Percentiles rank a stretch among this genome's conserved stretches.
Evolutionary conservation across 2,113 vertebrate species (phyloP).

Genomic region (Sterrhoptilus dennistouni): DNA sequence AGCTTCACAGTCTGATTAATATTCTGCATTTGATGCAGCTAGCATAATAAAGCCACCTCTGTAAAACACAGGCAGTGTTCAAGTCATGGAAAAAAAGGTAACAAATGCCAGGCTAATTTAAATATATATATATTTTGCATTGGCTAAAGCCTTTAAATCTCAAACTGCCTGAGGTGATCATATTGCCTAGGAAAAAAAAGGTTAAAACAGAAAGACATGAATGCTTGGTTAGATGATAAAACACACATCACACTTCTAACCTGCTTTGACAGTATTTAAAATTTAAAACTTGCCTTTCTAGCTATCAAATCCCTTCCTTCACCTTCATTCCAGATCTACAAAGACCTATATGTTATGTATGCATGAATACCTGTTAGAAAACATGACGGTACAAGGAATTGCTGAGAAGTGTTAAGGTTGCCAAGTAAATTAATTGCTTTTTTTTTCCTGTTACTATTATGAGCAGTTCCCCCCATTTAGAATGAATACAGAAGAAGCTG

Average conservation of each 20-base stretch:
- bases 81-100: background rate
- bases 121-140: background rate
- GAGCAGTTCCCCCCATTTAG: background rate
- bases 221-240: constrained; percentile 40
- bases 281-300: constrained; percentile 48
- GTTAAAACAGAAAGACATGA: constrained; percentile 22
- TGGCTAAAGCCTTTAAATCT: constrained; percentile 23
- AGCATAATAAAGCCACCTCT: background rate
- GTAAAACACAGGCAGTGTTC: background rate
- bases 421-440: background rate
- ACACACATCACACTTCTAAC: constrained; percentile 17
- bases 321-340: constrained; percentile 16
- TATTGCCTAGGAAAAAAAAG: constrained; percentile 13
- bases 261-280: constrained; percentile 54
- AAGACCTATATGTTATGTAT: constrained; percentile 40
- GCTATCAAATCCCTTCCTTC: constrained; percentile 14
- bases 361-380: constrained; percentile 47
- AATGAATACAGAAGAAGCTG: background rate
- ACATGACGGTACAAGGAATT: background rate
- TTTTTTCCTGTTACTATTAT: constrained; percentile 15
- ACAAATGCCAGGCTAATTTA: constrained; percentile 5
- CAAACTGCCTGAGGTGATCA: constrained; percentile 23
- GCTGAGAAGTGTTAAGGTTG: background rate
- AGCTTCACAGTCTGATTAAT: constrained; percentile 26
- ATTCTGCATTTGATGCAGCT: constrained; percentile 2